phyloP scores from a whole-genome alignment of 1,140 invertebrate species.

The Carposina sasakii region DNA sequence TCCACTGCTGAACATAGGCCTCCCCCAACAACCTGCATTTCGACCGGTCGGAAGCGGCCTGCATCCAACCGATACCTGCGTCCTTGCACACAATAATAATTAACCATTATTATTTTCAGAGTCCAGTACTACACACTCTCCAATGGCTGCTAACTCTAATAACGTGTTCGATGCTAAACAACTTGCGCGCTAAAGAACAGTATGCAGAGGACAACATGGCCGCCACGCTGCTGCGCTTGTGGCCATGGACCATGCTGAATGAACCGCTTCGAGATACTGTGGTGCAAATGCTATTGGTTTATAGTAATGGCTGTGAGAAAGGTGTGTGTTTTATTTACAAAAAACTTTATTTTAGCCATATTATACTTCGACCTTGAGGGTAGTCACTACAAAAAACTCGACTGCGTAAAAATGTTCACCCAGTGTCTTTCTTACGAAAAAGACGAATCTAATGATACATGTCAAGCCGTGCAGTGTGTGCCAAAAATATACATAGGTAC shows the following conservation, averaged over 20 bases:
- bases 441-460: too few relatives aligned
- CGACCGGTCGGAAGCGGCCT: too few relatives aligned
- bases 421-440: too few relatives aligned
- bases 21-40: too few relatives aligned
- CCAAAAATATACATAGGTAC: too few relatives aligned
- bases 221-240: slow-evolving; percentile 38
- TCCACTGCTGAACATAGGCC: too few relatives aligned
- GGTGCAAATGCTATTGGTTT: slow-evolving; percentile 40
- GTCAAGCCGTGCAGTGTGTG: too few relatives aligned
- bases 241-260: slow-evolving; percentile 63
- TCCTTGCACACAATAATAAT: too few relatives aligned
- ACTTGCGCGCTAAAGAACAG: slow-evolving; percentile 37
- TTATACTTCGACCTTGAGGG: too few relatives aligned
- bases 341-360: too few relatives aligned
- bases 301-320: slow-evolving; percentile 53
- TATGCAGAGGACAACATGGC: slow-evolving; percentile 43
- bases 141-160: slow-evolving; percentile 46
- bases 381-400: too few relatives aligned
- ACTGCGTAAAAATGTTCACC: too few relatives aligned
- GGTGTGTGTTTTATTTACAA: slow-evolving; percentile 33
- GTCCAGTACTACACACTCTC: slow-evolving; percentile 39
- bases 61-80: not conserved
- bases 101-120: slow-evolving; percentile 27
- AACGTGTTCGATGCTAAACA: slow-evolving; percentile 38
- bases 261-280: slow-evolving; percentile 40